Evolutionary conservation across 2,888 invertebrate species (phyloP).

Genomic region (Trichopria drosophilae): DNA sequence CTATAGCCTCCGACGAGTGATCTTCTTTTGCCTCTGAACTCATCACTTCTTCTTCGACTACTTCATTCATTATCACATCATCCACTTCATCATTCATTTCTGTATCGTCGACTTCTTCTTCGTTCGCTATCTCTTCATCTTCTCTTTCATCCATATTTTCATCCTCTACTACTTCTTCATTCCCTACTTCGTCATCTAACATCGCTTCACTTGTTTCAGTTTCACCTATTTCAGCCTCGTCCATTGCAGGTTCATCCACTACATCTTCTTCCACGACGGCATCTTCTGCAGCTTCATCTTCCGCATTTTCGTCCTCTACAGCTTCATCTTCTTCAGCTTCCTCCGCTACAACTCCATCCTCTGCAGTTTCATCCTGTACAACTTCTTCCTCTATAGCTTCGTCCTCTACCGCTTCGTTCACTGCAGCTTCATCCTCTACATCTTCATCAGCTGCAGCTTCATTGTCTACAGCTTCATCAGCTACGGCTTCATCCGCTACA

Average conservation of each 20-base stretch:
- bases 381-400: background rate
- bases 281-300: slow-evolving; percentile 2
- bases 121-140: background rate
- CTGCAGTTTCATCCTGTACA: background rate
- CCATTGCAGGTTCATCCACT: background rate
- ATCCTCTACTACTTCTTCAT: slow-evolving; percentile 3
- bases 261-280: slow-evolving; percentile 1
- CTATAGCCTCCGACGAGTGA: slow-evolving; percentile 8
- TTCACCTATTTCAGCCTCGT: background rate
- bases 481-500: slow-evolving; percentile 2
- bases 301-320: background rate
- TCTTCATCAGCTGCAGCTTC: background rate
- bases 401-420: background rate
- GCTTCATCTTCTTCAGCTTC: slow-evolving; percentile 3
- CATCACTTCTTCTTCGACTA: slow-evolving; percentile 1
- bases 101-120: background rate
- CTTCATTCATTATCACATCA: slow-evolving; percentile 4
- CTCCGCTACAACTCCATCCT: background rate
- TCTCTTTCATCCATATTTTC: background rate
- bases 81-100: slow-evolving; percentile 4
- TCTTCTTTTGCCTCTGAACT: background rate
- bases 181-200: background rate
- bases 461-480: background rate
- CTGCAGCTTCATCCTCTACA: background rate
- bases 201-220: background rate